A percentile compares a stretch with the other conserved stretches of the same genome.
These are phyloP conservation scores for Pantherophis alleghaniensis DNA, from an alignment of 2,797 vertebrate species.

Conservation along the genomic window DNA sequence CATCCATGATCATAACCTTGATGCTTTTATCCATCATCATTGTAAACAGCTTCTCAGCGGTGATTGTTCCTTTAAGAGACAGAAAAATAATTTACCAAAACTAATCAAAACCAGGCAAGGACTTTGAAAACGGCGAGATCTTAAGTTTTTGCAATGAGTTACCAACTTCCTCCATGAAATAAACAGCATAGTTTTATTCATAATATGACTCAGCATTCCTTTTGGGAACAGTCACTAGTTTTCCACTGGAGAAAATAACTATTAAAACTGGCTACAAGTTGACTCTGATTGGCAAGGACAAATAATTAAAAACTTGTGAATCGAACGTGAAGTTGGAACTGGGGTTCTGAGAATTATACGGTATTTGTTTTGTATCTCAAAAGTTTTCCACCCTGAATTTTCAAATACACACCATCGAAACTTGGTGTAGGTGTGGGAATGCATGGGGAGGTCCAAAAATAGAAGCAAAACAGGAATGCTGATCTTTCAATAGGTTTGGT, in stretches of 20 bases:
- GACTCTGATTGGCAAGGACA: background rate
- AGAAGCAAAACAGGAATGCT: background rate
- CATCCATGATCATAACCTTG: slow-evolving; percentile 90
- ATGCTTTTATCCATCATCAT: slow-evolving; percentile 88
- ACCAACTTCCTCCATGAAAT: background rate
- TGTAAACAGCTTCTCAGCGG: slow-evolving; percentile 86
- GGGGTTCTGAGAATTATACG: background rate
- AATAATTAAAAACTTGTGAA: background rate
- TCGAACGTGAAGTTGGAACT: background rate
- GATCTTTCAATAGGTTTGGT: background rate
- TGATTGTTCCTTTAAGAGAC: slow-evolving; percentile 77
- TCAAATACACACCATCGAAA: background rate
- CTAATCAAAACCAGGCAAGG: slow-evolving; percentile 13
- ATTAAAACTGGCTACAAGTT: background rate
- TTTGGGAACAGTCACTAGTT: background rate
- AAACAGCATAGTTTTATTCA: background rate
- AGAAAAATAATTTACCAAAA: slow-evolving; percentile 36
- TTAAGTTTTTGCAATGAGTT: background rate
- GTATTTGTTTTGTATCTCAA: background rate
- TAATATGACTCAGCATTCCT: background rate
- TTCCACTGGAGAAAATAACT: background rate
- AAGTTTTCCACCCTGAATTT: background rate
- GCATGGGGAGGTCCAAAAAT: background rate
- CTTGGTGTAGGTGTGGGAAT: background rate
- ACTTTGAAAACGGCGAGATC: background rate